Conservation (phyloP, 2,113 vertebrate species). For the Eurypyga helias region DNA sequence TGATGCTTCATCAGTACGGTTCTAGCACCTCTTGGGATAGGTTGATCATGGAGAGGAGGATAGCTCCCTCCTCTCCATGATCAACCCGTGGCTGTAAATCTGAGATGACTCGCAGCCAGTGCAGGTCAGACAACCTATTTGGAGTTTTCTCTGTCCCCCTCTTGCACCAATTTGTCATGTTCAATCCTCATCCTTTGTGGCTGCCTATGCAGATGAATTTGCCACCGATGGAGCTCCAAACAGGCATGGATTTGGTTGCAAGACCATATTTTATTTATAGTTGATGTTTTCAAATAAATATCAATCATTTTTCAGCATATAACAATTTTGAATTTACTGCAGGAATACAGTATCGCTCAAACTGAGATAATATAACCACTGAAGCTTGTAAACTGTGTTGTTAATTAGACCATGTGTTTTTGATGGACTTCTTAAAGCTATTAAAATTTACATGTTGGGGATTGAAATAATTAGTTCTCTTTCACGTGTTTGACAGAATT, state of each 20-base stretch:
- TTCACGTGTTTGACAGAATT: constrained; percentile 38
- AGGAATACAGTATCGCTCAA: constrained; percentile 2
- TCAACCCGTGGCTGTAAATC: background rate
- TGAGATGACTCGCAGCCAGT: background rate
- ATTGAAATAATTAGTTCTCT: constrained; percentile 50
- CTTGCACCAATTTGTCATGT: background rate
- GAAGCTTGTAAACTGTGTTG: constrained; percentile 32
- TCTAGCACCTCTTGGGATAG: background rate
- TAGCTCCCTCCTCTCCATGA: background rate
- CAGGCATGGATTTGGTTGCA: background rate
- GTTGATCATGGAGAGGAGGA: no score
- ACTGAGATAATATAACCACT: constrained; percentile 8
- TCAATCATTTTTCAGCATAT: background rate
- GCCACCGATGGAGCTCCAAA: background rate
- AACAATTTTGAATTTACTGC: constrained; percentile 14
- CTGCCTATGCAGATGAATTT: background rate
- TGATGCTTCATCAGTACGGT: background rate
- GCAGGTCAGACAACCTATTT: background rate
- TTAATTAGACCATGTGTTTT: constrained; percentile 52
- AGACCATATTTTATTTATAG: background rate
- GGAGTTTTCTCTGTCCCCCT: background rate
- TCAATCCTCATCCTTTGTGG: background rate
- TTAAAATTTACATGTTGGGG: constrained; percentile 21
- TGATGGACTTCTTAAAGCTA: constrained; percentile 47
- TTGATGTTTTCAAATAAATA: constrained; percentile 19